A percentile compares a stretch with the other conserved stretches of the same genome.
Conservation (phyloP, 2,797 vertebrate genomes). For the Morus bassanus region DNA sequence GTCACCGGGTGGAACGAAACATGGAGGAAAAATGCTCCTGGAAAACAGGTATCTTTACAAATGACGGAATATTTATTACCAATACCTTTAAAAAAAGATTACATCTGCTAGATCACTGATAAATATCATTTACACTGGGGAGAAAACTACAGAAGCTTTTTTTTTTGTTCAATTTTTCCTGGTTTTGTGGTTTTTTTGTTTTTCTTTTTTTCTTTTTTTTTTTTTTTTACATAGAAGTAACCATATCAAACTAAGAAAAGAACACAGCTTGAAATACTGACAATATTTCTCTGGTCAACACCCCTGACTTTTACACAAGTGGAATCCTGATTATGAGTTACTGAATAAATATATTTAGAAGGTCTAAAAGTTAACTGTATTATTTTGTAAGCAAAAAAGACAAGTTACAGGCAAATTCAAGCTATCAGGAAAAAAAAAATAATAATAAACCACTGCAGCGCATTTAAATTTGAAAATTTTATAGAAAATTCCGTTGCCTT, state of each 20-base stretch:
- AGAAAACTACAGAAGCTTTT: conserved; percentile 72
- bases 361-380: conserved; percentile 66
- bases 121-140: conserved; percentile 77
- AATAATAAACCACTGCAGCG: conserved; percentile 38
- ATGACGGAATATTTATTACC: conserved; percentile 84
- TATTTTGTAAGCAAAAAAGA: conserved; percentile 69
- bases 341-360: conserved; percentile 71
- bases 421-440: conserved; percentile 44
- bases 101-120: conserved; percentile 78
- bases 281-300: conserved; percentile 73
- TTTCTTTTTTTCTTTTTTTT: neutral
- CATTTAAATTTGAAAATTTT: conserved; percentile 62
- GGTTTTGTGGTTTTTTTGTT: conserved; percentile 52
- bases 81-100: conserved; percentile 82
- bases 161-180: conserved; percentile 64
- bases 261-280: conserved; percentile 79
- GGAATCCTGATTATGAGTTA: conserved; percentile 73
- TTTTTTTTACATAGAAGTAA: conserved; percentile 73
- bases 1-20: neutral
- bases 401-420: conserved; percentile 69
- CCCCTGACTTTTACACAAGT: conserved; percentile 73
- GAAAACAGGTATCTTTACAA: conserved; percentile 78
- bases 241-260: conserved; percentile 77
- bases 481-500: conserved; percentile 69
- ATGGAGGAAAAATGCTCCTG: conserved; percentile 63